Conservation (phyloP, 2,113 vertebrate species). For the Nettapus auritus region DNA sequence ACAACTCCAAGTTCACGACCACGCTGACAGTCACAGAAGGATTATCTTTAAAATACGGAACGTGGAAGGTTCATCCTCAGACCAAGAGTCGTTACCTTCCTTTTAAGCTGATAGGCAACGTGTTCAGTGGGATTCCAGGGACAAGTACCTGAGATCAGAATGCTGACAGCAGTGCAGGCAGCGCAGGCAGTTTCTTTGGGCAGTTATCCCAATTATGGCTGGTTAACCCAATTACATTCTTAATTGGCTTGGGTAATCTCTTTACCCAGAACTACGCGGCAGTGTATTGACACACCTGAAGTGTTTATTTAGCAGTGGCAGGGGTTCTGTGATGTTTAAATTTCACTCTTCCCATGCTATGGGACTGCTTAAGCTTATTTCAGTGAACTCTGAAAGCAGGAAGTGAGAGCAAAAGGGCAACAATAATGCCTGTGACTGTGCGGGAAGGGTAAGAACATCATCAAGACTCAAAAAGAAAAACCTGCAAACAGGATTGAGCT, state of each 20-base stretch:
- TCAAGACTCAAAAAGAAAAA: not conserved
- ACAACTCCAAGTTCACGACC: not conserved
- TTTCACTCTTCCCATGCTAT: not conserved
- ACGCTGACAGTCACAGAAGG: not conserved
- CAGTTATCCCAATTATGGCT: not conserved
- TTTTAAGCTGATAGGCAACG: not conserved
- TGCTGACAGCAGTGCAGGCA: not conserved
- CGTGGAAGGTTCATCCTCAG: not conserved
- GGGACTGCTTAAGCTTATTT: not conserved
- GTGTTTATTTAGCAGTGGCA: not conserved
- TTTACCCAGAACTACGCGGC: not conserved
- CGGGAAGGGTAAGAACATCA: not conserved
- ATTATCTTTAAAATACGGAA: not conserved
- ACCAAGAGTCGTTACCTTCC: not conserved
- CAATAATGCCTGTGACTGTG: fast-evolving
- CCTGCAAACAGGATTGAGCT: not conserved
- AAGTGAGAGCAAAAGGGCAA: fast-evolving
- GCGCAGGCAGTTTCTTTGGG: not conserved
- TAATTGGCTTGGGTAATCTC: not conserved
- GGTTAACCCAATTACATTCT: not conserved
- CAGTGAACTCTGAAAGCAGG: not conserved
- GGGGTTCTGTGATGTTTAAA: not conserved
- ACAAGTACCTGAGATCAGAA: not conserved
- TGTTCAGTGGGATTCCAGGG: fast-evolving
- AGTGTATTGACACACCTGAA: not conserved